These are phyloP conservation scores for Hermaeophaga mercurialis DNA, from an alignment of 2,888 invertebrate species.

Conservation along the genomic window DNA sequence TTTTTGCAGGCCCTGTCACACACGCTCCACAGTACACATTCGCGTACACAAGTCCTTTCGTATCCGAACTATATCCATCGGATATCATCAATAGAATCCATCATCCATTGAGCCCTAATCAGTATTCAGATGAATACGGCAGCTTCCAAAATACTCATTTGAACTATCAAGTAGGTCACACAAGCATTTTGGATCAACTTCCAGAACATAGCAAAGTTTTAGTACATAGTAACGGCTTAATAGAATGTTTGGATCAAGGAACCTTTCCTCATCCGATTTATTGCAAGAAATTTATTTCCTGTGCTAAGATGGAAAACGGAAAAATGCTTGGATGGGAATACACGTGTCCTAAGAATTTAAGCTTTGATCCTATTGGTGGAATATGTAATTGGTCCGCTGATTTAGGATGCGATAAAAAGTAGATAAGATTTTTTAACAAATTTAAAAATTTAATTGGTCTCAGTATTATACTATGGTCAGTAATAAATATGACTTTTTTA, in stretches of 20 bases:
- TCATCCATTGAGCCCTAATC: neutral
- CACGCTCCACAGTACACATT: neutral
- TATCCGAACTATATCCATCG: neutral
- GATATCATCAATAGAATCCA: neutral
- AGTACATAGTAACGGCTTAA: conserved; percentile 70
- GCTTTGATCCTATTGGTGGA: conserved; percentile 88
- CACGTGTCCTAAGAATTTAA: conserved; percentile 82
- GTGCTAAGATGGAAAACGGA: conserved; percentile 81
- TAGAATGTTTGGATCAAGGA: conserved; percentile 87
- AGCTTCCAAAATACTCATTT: neutral
- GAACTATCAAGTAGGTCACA: neutral
- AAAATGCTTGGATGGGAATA: conserved; percentile 85
- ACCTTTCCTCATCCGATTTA: conserved; percentile 90
- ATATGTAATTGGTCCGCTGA: conserved; percentile 91
- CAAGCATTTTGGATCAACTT: conserved; percentile 33
- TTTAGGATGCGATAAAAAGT: conserved; percentile 64
- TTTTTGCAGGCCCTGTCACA: neutral
- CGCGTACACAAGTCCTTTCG: conserved; percentile 4
- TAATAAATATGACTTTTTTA: conserved; percentile 5
- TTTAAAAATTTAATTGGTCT: conserved; percentile 5
- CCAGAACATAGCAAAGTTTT: conserved; percentile 66
- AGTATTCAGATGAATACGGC: conserved; percentile 4
- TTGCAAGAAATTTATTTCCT: conserved; percentile 90
- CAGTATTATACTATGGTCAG: conserved; percentile 3
- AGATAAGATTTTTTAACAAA: neutral